Evolutionary conservation across 2,113 vertebrate species (phyloP).

Genomic region (Datnioides undecimradiatus): DNA sequence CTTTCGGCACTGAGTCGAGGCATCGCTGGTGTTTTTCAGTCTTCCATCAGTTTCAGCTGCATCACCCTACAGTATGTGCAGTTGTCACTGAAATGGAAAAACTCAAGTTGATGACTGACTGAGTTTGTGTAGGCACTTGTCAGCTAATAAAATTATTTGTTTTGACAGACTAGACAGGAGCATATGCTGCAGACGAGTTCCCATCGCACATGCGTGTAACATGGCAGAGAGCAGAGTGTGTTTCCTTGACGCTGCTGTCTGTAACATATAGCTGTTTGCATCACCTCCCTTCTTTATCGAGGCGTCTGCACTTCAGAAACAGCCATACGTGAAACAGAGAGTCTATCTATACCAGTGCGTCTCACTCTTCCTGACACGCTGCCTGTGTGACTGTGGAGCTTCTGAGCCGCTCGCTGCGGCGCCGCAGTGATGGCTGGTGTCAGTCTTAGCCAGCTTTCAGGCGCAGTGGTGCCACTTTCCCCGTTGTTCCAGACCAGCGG

Average conservation of each 20-base stretch:
- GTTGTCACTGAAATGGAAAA: conserved; percentile 31
- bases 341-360: neutral
- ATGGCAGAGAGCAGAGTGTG: neutral
- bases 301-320: conserved; percentile 11
- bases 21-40: conserved; percentile 6
- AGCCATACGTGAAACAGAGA: conserved; percentile 33
- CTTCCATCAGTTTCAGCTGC: neutral
- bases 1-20: neutral
- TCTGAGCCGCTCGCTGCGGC: conserved; percentile 32
- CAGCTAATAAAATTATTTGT: conserved; percentile 14
- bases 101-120: conserved; percentile 2
- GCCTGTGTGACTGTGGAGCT: conserved; percentile 45
- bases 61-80: neutral
- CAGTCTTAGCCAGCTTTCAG: conserved; percentile 37
- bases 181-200: conserved; percentile 1
- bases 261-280: conserved; percentile 13
- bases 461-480: conserved; percentile 20
- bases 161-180: conserved; percentile 29
- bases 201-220: neutral
- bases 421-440: conserved; percentile 26
- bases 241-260: conserved; percentile 18
- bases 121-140: conserved; percentile 33
- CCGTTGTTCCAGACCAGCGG: conserved; percentile 57
- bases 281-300: neutral
- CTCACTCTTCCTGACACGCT: conserved; percentile 47